phyloP scores from a whole-genome alignment of 2,888 invertebrate genomes.

The Caenorhabditis sp. region DNA sequence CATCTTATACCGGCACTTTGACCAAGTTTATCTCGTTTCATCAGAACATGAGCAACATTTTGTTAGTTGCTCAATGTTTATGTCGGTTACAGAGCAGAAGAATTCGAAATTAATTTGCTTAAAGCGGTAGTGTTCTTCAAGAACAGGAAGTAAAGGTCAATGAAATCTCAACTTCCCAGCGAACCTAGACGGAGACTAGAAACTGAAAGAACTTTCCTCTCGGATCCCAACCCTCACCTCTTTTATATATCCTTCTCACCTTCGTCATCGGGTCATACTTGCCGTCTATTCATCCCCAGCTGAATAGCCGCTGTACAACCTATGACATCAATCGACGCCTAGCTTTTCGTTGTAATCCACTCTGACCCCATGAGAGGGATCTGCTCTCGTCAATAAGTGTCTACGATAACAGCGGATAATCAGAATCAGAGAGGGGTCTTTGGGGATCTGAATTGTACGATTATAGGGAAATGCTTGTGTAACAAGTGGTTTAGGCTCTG shows the following conservation, averaged over 20 bases:
- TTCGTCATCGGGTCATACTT: slow-evolving; percentile 31
- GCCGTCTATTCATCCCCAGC: slow-evolving; percentile 28
- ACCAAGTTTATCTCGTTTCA: too few species aligned
- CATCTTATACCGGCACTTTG: too few species aligned
- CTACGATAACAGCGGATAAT: slow-evolving; percentile 8
- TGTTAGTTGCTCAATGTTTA: too few species aligned
- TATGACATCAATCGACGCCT: slow-evolving; percentile 29
- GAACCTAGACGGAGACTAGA: too few species aligned
- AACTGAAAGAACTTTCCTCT: neutral
- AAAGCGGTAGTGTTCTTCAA: too few species aligned
- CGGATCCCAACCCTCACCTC: neutral
- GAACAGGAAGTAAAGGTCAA: too few species aligned
- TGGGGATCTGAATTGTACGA: slow-evolving; percentile 13
- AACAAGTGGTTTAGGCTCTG: slow-evolving; percentile 17
- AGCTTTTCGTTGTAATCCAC: slow-evolving; percentile 13
- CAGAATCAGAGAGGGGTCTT: slow-evolving; percentile 2
- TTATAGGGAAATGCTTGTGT: slow-evolving; percentile 12
- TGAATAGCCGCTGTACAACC: slow-evolving; percentile 33
- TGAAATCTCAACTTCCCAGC: too few species aligned
- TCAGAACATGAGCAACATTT: too few species aligned
- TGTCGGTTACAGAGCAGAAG: too few species aligned
- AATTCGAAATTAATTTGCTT: too few species aligned
- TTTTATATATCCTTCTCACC: slow-evolving; percentile 19
- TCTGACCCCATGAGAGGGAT: slow-evolving; percentile 13
- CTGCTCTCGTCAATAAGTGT: slow-evolving; percentile 1